Conservation (phyloP, 2,888 invertebrate genomes). For the Trilocha varians region DNA sequence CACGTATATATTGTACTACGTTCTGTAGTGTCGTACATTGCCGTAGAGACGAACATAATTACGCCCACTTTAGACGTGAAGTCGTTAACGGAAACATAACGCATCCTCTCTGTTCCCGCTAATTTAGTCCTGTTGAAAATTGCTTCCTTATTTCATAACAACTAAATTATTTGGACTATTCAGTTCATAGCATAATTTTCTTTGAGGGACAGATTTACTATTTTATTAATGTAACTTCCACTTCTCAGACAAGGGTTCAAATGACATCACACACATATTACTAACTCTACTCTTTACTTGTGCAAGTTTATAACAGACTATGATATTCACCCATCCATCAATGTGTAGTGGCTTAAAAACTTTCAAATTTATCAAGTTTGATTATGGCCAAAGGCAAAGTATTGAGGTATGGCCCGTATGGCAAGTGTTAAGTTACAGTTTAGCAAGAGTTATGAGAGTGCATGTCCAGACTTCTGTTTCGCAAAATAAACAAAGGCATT, state of each 20-base stretch:
- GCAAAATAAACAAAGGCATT: constrained; percentile 23
- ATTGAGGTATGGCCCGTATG: neutral
- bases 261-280: no score
- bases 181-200: neutral
- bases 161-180: constrained; percentile 13
- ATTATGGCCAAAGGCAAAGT: no score
- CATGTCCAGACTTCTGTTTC: constrained; percentile 16
- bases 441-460: neutral
- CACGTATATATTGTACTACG: no score
- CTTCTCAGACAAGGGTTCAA: no score
- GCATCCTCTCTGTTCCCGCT: constrained; percentile 41
- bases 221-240: no score
- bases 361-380: no score
- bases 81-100: constrained; percentile 43
- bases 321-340: no score
- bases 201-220: no score
- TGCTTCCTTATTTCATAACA: constrained; percentile 33
- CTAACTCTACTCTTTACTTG: no score
- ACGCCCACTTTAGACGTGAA: constrained; percentile 26
- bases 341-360: no score
- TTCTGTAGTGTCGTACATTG: no score
- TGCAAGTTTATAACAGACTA: no score
- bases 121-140: constrained; percentile 49
- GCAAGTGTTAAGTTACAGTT: neutral
- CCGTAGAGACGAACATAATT: constrained; percentile 12